Percentiles rank a stretch among this genome's conserved stretches.
These are phyloP conservation scores for Sebastiscus albofasciatus DNA, from an alignment of 2,797 vertebrate genomes.

Conservation along the genomic window DNA sequence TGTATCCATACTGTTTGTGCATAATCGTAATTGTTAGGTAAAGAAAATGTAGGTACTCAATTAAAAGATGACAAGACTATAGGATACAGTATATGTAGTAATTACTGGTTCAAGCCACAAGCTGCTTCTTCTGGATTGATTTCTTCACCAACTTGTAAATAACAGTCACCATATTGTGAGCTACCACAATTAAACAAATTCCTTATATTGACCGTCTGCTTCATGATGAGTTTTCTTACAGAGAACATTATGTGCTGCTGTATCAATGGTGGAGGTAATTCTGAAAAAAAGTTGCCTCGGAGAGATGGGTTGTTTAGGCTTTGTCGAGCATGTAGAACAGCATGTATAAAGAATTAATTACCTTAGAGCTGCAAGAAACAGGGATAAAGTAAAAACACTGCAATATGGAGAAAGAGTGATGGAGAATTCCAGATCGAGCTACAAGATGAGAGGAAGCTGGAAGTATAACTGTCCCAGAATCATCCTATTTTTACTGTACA, in stretches of 20 bases:
- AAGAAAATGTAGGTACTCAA: background rate
- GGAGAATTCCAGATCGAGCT: background rate
- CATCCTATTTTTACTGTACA: background rate
- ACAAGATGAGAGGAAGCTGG: constrained; percentile 12
- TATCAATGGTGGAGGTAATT: constrained; percentile 2
- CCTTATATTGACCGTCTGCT: background rate
- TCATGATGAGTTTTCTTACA: background rate
- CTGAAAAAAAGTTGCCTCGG: background rate
- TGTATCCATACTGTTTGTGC: background rate
- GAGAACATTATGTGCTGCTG: background rate
- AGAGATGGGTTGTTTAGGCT: constrained; percentile 39
- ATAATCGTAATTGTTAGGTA: background rate
- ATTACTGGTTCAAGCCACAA: background rate
- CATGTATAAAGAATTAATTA: constrained; percentile 54
- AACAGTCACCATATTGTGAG: background rate
- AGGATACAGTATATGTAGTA: background rate
- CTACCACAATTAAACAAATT: background rate
- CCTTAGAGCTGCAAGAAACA: constrained; percentile 30
- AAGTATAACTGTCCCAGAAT: constrained; percentile 4
- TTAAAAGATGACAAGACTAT: background rate
- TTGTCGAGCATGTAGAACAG: constrained; percentile 46
- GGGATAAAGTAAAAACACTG: constrained; percentile 28
- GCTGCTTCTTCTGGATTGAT: background rate
- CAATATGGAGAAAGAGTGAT: constrained; percentile 20
- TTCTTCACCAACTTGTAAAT: background rate